These are phyloP conservation scores for Parthenolecanium corni DNA, from an alignment of 2,888 invertebrate genomes.

Conservation along the genomic window DNA sequence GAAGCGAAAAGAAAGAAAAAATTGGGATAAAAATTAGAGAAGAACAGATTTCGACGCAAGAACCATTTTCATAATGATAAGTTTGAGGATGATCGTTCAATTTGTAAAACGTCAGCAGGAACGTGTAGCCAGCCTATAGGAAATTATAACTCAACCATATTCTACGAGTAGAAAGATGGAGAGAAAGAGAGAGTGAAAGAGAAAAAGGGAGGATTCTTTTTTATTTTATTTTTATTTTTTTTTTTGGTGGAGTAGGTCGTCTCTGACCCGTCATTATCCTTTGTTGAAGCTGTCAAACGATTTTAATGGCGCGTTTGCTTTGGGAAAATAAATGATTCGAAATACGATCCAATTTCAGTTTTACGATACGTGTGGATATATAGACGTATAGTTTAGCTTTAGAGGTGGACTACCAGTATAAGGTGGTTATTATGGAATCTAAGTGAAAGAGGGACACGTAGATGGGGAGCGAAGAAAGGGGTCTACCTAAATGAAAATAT, in stretches of 20 bases:
- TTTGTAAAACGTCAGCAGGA: constrained; percentile 24
- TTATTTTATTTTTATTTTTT: constrained; percentile 6
- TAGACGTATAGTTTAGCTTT: not conserved
- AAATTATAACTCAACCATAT: constrained; percentile 13
- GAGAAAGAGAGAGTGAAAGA: too few species aligned
- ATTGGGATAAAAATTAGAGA: too few species aligned
- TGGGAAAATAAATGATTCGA: constrained; percentile 19
- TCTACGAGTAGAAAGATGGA: too few species aligned
- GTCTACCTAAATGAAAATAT: too few species aligned
- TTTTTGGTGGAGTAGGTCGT: constrained; percentile 7
- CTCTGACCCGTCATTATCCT: constrained; percentile 22
- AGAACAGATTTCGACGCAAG: not conserved
- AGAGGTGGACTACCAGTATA: not conserved
- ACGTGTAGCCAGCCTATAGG: constrained; percentile 11
- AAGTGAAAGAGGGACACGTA: too few species aligned
- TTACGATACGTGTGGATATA: not conserved
- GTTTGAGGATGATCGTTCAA: constrained; percentile 17
- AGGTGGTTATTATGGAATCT: too few species aligned
- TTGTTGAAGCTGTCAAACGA: constrained; percentile 20
- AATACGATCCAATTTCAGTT: not conserved
- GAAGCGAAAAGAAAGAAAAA: too few species aligned
- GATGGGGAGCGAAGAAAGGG: too few species aligned
- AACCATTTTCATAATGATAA: constrained; percentile 11
- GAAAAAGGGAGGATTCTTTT: constrained; percentile 18
- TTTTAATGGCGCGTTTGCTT: constrained; percentile 19